Percentiles rank a stretch among this genome's conserved stretches.
Conservation (phyloP, 2,888 invertebrate species). For the Notodonta ziczac region DNA sequence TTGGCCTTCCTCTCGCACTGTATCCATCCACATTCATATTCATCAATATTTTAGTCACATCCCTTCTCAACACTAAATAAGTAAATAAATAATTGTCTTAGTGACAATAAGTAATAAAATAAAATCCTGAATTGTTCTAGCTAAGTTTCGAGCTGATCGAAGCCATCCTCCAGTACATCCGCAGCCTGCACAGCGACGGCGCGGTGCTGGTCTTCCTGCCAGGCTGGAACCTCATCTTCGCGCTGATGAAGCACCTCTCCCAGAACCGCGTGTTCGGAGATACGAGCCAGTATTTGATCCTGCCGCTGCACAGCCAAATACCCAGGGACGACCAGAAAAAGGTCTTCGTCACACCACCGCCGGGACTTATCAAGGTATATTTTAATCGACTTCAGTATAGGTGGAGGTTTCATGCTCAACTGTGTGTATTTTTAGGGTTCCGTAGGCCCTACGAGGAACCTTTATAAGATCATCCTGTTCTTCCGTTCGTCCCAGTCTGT, state of each 20-base stretch:
- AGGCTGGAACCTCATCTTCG: constrained; percentile 98
- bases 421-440: no score
- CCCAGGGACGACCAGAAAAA: constrained; percentile 97
- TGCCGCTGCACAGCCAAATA: constrained; percentile 99
- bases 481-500: no score
- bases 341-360: constrained; percentile 95
- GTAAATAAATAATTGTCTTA: no score
- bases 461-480: no score
- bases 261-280: constrained; percentile 89
- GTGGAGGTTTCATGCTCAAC: no score
- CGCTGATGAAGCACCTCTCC: constrained; percentile 91
- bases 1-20: no score
- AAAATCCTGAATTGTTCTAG: constrained; percentile 48
- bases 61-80: no score
- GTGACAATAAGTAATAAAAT: no score
- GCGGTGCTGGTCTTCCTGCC: constrained; percentile 97
- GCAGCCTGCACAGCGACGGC: constrained; percentile 87
- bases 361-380: constrained; percentile 91
- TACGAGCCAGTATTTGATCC: constrained; percentile 86
- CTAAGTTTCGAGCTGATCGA: constrained; percentile 97
- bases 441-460: no score
- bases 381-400: no score
- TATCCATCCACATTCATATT: no score
- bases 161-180: constrained; percentile 88
- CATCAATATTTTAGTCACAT: no score